Evolutionary conservation across 2,797 vertebrate species (phyloP).

Genomic region (Anguilla marmorata): DNA sequence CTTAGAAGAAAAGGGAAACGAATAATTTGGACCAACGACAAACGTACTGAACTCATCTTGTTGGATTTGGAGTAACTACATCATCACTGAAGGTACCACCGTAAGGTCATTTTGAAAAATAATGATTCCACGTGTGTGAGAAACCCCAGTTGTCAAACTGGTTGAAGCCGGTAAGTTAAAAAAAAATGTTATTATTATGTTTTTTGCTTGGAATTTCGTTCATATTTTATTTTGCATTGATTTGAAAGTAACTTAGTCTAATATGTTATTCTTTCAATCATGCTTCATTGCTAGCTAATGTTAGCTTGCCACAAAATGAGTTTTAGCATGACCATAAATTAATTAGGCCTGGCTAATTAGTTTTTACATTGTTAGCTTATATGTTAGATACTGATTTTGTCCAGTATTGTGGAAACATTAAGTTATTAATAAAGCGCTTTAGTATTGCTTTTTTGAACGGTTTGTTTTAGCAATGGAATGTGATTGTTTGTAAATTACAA

Average conservation of each 20-base stretch:
- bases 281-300: background rate
- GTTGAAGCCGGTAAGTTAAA: slow-evolving; percentile 24
- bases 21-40: background rate
- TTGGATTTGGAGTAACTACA: background rate
- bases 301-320: background rate
- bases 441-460: background rate
- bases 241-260: background rate
- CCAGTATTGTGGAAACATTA: background rate
- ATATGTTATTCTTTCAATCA: background rate
- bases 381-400: background rate
- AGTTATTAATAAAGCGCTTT: background rate
- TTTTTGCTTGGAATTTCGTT: background rate
- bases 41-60: background rate
- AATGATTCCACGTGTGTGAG: slow-evolving; percentile 19
- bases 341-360: background rate
- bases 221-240: background rate
- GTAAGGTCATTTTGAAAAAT: slow-evolving; percentile 5
- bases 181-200: background rate
- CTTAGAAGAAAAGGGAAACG: background rate
- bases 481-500: background rate
- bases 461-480: slow-evolving; percentile 2
- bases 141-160: slow-evolving; percentile 13
- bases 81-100: background rate
- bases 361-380: background rate
- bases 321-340: background rate